Evolutionary conservation across 2,797 vertebrate genomes (phyloP).

Genomic region (Phataginus tetradactyla): DNA sequence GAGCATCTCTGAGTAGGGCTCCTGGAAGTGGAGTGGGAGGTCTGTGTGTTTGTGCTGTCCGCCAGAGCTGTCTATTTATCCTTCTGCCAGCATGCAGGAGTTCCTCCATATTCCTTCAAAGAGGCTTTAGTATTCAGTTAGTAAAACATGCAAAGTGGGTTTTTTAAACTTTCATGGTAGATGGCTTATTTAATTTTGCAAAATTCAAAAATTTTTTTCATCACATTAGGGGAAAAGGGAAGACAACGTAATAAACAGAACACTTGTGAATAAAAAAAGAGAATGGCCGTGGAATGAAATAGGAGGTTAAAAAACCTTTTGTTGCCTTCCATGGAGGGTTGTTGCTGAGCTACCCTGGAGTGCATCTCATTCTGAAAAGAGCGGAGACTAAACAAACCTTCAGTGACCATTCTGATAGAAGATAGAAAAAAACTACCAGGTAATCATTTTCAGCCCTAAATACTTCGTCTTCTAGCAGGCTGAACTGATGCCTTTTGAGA

Average conservation of each 20-base stretch:
- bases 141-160: not conserved
- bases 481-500: slow-evolving; percentile 30
- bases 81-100: not conserved
- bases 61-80: not conserved
- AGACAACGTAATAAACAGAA: not conserved
- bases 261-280: not conserved
- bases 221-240: slow-evolving; percentile 5
- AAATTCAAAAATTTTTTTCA: slow-evolving; percentile 39
- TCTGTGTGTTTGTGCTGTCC: not conserved
- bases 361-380: not conserved
- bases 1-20: not conserved
- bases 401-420: too few relatives aligned
- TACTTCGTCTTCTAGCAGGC: not conserved
- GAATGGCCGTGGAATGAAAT: not conserved
- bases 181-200: slow-evolving; percentile 32
- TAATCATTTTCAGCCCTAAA: slow-evolving; percentile 14
- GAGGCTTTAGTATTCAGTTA: not conserved
- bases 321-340: not conserved
- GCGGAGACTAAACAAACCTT: not conserved
- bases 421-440: not conserved
- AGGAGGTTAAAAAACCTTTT: not conserved
- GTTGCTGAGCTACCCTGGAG: not conserved
- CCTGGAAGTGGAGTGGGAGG: not conserved
- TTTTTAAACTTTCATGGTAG: not conserved
- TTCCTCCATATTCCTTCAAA: not conserved